These are phyloP conservation scores for Acromyrmex echinatior DNA, from an alignment of 1,140 invertebrate species.

Conservation along the genomic window DNA sequence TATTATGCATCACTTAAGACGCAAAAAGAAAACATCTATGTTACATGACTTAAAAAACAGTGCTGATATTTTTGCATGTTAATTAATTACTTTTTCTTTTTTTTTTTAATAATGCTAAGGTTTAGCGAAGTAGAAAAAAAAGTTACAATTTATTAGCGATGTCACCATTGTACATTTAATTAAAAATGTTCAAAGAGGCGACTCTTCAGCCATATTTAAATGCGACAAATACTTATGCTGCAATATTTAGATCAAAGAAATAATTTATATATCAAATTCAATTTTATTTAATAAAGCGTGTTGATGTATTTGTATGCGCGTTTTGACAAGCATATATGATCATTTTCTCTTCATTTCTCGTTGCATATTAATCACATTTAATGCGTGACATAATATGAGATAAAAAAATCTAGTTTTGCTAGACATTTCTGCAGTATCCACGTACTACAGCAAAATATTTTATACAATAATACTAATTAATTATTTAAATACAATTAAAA, in stretches of 20 bases:
- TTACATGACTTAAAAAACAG: background rate
- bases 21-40: background rate
- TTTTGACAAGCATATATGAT: background rate
- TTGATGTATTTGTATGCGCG: background rate
- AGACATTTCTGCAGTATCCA: background rate
- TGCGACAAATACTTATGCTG: background rate
- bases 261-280: conserved; percentile 28
- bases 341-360: conserved; percentile 3
- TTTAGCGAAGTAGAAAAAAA: conserved; percentile 19
- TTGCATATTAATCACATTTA: conserved; percentile 25
- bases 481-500: background rate
- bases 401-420: background rate
- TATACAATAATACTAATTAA: background rate
- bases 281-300: conserved; percentile 24
- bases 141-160: background rate
- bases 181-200: conserved; percentile 26
- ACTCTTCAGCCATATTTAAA: conserved; percentile 7
- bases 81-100: conserved; percentile 17
- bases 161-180: conserved; percentile 26
- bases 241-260: conserved; percentile 23
- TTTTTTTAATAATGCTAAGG: background rate
- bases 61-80: conserved; percentile 38
- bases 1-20: background rate
- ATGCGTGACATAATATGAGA: background rate
- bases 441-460: background rate